Percentiles rank a stretch among this genome's conserved stretches.
These are phyloP conservation scores for Probaryconus sp. DNA, from an alignment of 1,140 invertebrate genomes.

Conservation along the genomic window DNA sequence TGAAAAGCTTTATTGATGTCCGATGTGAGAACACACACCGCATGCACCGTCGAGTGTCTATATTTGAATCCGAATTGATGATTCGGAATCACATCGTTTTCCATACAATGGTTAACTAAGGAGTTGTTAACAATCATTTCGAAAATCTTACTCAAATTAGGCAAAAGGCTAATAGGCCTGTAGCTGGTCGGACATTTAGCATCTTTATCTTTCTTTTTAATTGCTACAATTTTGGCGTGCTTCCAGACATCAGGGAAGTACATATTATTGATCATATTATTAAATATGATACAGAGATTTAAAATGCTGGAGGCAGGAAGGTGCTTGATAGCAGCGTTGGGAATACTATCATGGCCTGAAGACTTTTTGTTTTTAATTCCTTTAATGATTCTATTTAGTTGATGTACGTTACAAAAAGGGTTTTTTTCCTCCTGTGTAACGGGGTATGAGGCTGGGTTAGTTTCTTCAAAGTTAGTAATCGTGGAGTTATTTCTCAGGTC, in stretches of 20 bases:
- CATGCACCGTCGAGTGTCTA: slow-evolving; percentile 41
- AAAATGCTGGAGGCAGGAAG: not conserved
- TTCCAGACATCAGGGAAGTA: slow-evolving; percentile 26
- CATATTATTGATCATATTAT: slow-evolving; percentile 38
- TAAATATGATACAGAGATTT: slow-evolving; percentile 19
- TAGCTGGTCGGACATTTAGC: slow-evolving; percentile 1
- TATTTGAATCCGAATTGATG: slow-evolving; percentile 44
- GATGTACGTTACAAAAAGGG: slow-evolving; percentile 8
- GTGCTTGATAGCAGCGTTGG: slow-evolving; percentile 20
- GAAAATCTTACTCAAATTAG: slow-evolving; percentile 64
- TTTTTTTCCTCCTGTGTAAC: not conserved
- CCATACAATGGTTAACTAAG: slow-evolving; percentile 5
- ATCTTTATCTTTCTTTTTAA: slow-evolving; percentile 37
- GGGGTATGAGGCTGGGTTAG: slow-evolving; percentile 10
- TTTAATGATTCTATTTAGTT: slow-evolving; percentile 15
- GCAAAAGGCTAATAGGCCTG: slow-evolving; percentile 68
- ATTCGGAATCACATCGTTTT: slow-evolving; percentile 53
- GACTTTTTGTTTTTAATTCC: slow-evolving; percentile 37
- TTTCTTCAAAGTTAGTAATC: not conserved
- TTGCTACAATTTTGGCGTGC: slow-evolving; percentile 16
- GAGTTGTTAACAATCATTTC: slow-evolving; percentile 17
- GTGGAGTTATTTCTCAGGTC: not conserved
- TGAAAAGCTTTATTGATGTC: slow-evolving; percentile 15
- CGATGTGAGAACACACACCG: slow-evolving; percentile 16
- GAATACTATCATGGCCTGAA: slow-evolving; percentile 24